phyloP scores from a whole-genome alignment of 1,140 invertebrate species.

The Drosophila parabipectinata region DNA sequence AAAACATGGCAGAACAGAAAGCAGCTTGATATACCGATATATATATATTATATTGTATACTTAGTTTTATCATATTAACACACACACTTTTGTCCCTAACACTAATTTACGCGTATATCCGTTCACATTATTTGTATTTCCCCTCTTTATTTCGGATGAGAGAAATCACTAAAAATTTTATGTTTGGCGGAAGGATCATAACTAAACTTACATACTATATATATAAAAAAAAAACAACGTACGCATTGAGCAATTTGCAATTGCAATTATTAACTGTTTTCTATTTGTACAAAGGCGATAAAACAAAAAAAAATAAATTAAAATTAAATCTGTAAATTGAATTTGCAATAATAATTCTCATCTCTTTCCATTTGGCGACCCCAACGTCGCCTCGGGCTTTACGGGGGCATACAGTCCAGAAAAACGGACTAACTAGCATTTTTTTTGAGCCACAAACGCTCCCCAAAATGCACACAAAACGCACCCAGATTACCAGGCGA shows the following conservation, averaged over 20 bases:
- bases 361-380: constrained; percentile 1
- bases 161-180: constrained; percentile 31
- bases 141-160: constrained; percentile 14
- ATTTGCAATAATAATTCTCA: background rate
- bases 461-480: background rate
- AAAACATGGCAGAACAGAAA: background rate
- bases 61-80: constrained; percentile 34
- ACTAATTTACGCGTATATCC: constrained; percentile 26
- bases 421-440: too few species aligned
- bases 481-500: background rate
- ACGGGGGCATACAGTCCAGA: too few species aligned
- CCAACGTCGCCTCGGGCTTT: too few species aligned
- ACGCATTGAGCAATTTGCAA: constrained; percentile 46
- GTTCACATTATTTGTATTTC: constrained; percentile 3
- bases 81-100: constrained; percentile 30
- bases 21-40: constrained; percentile 2
- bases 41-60: background rate
- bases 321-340: constrained; percentile 50
- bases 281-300: constrained; percentile 73
- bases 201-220: constrained; percentile 18
- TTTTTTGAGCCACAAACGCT: too few species aligned
- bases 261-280: constrained; percentile 76
- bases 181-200: constrained; percentile 19
- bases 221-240: constrained; percentile 1
- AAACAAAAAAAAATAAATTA: constrained; percentile 32